Conservation (phyloP, 2,888 invertebrate genomes). For the Iphiclides podalirius region DNA sequence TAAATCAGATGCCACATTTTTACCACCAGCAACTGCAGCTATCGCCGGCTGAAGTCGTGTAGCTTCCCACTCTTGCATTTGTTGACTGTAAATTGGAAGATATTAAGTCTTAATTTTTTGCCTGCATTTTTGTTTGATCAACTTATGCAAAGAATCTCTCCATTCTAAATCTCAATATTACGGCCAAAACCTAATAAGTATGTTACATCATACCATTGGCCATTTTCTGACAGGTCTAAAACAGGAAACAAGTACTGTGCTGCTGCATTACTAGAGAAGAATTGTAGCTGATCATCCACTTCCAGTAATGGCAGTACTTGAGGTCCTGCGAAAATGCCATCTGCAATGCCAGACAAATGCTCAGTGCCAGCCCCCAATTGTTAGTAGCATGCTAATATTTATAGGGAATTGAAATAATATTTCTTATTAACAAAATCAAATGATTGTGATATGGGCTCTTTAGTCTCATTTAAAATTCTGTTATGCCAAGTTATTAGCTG, state of each 20-base stretch:
- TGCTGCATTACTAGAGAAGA: slow-evolving; percentile 88
- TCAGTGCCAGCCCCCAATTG: slow-evolving; percentile 33
- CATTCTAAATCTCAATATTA: too few species aligned
- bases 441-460: too few species aligned
- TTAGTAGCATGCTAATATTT: slow-evolving; percentile 27
- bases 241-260: slow-evolving; percentile 82
- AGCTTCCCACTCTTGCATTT: slow-evolving; percentile 84
- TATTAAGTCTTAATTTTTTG: too few species aligned
- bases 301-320: slow-evolving; percentile 83
- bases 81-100: slow-evolving; percentile 59
- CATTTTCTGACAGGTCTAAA: slow-evolving; percentile 53
- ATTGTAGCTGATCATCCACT: slow-evolving; percentile 78
- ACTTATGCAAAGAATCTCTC: too few species aligned
- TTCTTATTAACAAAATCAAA: too few species aligned
- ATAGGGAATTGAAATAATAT: slow-evolving; percentile 18
- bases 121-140: too few species aligned
- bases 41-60: slow-evolving; percentile 80
- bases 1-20: slow-evolving; percentile 75
- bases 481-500: too few species aligned
- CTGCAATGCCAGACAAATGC: slow-evolving; percentile 46
- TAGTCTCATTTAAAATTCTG: too few species aligned
- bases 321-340: slow-evolving; percentile 70
- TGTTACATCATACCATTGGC: slow-evolving; percentile 62
- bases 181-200: too few species aligned
- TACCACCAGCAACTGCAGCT: slow-evolving; percentile 67